Conservation (phyloP, 2,797 vertebrate genomes). For the Sebastiscus tertius region DNA sequence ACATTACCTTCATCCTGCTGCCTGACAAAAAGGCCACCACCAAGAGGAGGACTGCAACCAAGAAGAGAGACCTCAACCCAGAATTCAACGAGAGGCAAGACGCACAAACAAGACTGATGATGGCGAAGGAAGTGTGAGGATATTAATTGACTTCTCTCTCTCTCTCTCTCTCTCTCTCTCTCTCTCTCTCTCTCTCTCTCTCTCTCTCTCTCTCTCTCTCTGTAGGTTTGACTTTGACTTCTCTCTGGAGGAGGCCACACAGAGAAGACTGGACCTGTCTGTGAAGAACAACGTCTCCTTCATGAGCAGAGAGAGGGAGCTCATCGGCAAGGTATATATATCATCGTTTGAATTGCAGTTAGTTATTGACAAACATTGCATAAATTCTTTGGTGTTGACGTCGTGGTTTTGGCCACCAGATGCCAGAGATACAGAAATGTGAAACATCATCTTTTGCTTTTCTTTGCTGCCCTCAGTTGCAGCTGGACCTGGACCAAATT, state of each 20-base stretch:
- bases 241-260: slow-evolving; percentile 85
- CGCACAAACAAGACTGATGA: not conserved
- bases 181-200: not conserved
- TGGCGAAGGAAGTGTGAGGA: not conserved
- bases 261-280: slow-evolving; percentile 87
- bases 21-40: slow-evolving; percentile 91
- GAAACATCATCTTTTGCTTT: not conserved
- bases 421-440: not conserved
- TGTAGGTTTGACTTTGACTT: slow-evolving; percentile 92
- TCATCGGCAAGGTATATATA: slow-evolving; percentile 88
- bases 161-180: not conserved
- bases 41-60: slow-evolving; percentile 90
- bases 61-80: slow-evolving; percentile 90
- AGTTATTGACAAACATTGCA: not conserved
- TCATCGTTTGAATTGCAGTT: not conserved
- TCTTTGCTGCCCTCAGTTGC: slow-evolving; percentile 77
- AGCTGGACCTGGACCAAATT: slow-evolving; percentile 87
- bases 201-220: not conserved
- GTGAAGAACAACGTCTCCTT: slow-evolving; percentile 92
- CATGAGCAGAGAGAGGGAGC: slow-evolving; percentile 91
- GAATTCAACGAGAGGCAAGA: slow-evolving; percentile 91
- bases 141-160: not conserved
- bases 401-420: not conserved
- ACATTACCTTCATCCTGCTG: slow-evolving; percentile 88
- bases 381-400: not conserved